Percentiles rank a stretch among this genome's conserved stretches.
Conservation (phyloP, 2,797 vertebrate genomes). For the Ispidina picta region DNA sequence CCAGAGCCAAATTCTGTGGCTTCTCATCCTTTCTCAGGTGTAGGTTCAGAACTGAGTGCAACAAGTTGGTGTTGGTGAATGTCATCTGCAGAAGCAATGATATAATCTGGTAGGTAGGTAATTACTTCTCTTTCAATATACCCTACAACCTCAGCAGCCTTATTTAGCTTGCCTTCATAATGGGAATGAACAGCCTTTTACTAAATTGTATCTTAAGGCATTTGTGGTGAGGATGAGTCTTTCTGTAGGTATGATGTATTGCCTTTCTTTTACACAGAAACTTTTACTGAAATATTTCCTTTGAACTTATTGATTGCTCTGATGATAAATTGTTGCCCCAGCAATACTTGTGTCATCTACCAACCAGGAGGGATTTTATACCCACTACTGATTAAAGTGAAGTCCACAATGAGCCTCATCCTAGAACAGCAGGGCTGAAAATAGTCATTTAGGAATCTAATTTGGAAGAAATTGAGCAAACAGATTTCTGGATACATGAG, state of each 20-base stretch:
- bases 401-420: not conserved
- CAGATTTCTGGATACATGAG: not conserved
- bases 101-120: not conserved
- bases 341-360: not conserved
- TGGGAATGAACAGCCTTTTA: not conserved
- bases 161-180: not conserved
- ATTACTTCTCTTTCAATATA: not conserved
- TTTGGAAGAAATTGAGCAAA: not conserved
- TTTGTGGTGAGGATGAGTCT: not conserved
- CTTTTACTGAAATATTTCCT: not conserved
- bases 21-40: not conserved
- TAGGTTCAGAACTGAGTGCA: not conserved
- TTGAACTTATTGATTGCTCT: not conserved
- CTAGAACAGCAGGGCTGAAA: not conserved
- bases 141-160: not conserved
- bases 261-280: not conserved
- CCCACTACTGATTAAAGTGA: not conserved
- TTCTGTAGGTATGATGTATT: not conserved
- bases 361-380: not conserved
- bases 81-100: not conserved
- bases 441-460: not conserved
- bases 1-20: not conserved
- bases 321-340: not conserved
- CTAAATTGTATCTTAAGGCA: not conserved
- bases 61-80: constrained; percentile 1